Conservation (phyloP, 2,888 invertebrate genomes). For the Argyresthia goedartella region DNA sequence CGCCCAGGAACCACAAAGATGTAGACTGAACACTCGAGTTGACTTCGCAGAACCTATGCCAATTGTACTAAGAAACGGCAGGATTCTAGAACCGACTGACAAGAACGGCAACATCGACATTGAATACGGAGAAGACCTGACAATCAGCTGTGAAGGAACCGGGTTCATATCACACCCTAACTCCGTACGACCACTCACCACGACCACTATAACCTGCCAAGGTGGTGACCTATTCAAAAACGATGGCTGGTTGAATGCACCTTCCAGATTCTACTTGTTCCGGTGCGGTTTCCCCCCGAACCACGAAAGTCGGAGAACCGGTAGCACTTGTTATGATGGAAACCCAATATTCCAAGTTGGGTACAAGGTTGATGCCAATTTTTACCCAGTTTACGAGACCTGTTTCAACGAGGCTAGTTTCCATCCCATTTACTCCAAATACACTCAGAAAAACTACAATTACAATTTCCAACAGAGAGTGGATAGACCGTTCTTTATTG, state of each 20-base stretch:
- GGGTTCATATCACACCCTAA: conserved; percentile 36
- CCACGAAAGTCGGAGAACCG: conserved; percentile 32
- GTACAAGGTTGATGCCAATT: conserved; percentile 30
- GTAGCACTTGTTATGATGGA: conserved; percentile 36
- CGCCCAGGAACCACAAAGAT: conserved; percentile 26
- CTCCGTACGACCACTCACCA: conserved; percentile 16
- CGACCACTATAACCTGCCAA: conserved; percentile 37
- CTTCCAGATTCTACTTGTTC: conserved; percentile 34
- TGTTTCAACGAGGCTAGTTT: conserved; percentile 41
- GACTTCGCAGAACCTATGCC: conserved; percentile 49
- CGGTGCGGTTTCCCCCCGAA: conserved; percentile 31
- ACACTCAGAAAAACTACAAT: conserved; percentile 53
- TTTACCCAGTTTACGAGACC: conserved; percentile 47
- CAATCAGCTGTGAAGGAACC: conserved; percentile 40
- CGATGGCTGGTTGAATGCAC: conserved; percentile 34
- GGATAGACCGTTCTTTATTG: conserved; percentile 41
- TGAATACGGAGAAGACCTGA: conserved; percentile 34
- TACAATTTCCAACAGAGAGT: conserved; percentile 47
- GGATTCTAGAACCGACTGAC: conserved; percentile 44
- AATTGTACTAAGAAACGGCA: conserved; percentile 34
- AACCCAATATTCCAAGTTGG: conserved; percentile 47
- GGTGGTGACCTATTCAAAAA: conserved; percentile 40
- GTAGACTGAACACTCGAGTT: conserved; percentile 33
- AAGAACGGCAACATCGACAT: conserved; percentile 35
- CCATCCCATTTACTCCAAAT: conserved; percentile 43